phyloP scores from a whole-genome alignment of 2,797 vertebrate genomes.

The Adelosebastes latens region DNA sequence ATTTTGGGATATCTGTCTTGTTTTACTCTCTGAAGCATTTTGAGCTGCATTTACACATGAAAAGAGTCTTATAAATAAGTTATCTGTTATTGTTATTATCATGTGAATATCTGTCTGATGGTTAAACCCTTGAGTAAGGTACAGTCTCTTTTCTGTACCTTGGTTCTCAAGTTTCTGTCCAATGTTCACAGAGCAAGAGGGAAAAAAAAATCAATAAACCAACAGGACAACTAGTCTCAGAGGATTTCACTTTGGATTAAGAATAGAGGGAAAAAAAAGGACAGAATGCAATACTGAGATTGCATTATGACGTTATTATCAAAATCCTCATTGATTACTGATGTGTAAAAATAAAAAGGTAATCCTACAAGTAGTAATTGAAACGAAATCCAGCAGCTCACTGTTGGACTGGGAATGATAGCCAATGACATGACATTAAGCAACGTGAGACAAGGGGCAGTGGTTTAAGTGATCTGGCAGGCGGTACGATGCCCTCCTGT shows the following conservation, averaged over 20 bases:
- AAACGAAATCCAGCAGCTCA: conserved; percentile 73
- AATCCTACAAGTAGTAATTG: conserved; percentile 82
- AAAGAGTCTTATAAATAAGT: conserved; percentile 15
- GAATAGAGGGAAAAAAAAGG: conserved; percentile 61
- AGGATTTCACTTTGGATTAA: conserved; percentile 84
- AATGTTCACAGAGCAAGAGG: conserved; percentile 72
- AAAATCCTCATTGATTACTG: conserved; percentile 84
- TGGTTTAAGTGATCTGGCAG: conserved; percentile 87
- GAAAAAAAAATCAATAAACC: conserved; percentile 82
- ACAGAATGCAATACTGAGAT: conserved; percentile 68
- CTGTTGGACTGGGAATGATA: conserved; percentile 75
- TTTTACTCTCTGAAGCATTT: not conserved
- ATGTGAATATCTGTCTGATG: conserved; percentile 47
- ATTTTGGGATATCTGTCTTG: conserved; percentile 7
- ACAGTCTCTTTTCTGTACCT: conserved; percentile 68
- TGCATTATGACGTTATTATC: conserved; percentile 80
- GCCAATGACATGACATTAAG: conserved; percentile 84
- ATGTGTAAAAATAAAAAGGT: conserved; percentile 79
- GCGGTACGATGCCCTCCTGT: conserved; percentile 85
- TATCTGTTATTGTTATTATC: conserved; percentile 28
- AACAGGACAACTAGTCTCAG: conserved; percentile 81
- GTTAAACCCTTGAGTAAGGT: conserved; percentile 59
- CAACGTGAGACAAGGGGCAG: conserved; percentile 78
- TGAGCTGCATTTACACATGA: conserved; percentile 10
- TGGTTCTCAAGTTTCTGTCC: conserved; percentile 74